phyloP scores from a whole-genome alignment of 2,797 vertebrate genomes.

The Acipenser ruthenus region DNA sequence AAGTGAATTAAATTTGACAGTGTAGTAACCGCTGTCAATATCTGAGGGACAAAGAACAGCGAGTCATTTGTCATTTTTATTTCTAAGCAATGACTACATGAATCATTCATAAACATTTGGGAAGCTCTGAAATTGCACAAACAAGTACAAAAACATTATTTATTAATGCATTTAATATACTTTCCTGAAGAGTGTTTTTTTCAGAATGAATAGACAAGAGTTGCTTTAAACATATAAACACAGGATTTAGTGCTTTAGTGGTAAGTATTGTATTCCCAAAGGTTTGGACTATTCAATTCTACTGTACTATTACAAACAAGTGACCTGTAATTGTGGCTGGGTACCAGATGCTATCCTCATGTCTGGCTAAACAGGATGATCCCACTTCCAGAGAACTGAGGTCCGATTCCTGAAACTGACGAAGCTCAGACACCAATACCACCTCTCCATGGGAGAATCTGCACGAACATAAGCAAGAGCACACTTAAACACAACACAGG shows the following conservation, averaged over 20 bases:
- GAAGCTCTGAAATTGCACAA: no score
- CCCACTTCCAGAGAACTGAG: constrained; percentile 72
- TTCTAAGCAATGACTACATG: no score
- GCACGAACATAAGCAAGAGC: constrained; percentile 3
- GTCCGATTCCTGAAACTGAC: constrained; percentile 75
- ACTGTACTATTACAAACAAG: neutral
- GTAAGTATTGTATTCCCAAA: no score
- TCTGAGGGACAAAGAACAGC: constrained; percentile 38
- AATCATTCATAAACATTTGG: no score
- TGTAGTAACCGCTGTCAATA: constrained; percentile 81
- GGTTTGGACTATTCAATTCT: no score
- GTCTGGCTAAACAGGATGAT: constrained; percentile 80
- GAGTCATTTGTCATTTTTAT: neutral
- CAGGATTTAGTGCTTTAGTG: no score
- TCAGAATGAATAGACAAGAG: no score
- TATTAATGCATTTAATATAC: no score
- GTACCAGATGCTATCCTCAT: constrained; percentile 90
- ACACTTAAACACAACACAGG: neutral
- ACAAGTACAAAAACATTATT: no score
- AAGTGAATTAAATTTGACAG: constrained; percentile 83
- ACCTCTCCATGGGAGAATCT: constrained; percentile 78
- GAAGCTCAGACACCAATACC: constrained; percentile 74
- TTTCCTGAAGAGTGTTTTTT: no score
- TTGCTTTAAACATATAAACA: no score
- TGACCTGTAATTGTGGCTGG: constrained; percentile 79